Percentiles rank a stretch among this genome's conserved stretches.
phyloP scores from a whole-genome alignment of 2,888 invertebrate species.

The Oligia fasciuncula region DNA sequence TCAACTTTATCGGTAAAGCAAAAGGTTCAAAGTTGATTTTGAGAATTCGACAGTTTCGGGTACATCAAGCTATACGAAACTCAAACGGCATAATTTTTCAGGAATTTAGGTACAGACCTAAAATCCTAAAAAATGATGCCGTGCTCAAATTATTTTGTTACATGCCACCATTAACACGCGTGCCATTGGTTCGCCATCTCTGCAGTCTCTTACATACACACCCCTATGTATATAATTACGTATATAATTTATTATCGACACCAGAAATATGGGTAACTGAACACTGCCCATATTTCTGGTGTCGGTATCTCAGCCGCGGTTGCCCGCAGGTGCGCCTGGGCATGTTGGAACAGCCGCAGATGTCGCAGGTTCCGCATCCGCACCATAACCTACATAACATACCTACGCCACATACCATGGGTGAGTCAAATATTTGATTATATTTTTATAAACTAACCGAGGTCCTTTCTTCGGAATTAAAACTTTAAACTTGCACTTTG shows the following conservation, averaged over 20 bases:
- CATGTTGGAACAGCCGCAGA: conserved; percentile 75
- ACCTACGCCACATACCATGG: conserved; percentile 81
- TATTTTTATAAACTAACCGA: not conserved
- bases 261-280: conserved; percentile 34
- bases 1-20: too few species aligned
- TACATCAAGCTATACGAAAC: too few species aligned
- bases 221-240: conserved; percentile 30
- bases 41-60: too few species aligned
- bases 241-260: conserved; percentile 30
- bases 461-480: not conserved
- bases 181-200: too few species aligned
- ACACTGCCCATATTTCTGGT: conserved; percentile 40
- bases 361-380: conserved; percentile 74
- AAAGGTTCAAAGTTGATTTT: too few species aligned
- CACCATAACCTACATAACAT: conserved; percentile 83
- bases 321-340: conserved; percentile 78
- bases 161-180: too few species aligned
- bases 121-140: too few species aligned
- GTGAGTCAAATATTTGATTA: conserved; percentile 65
- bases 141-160: too few species aligned
- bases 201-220: too few species aligned
- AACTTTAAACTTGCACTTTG: not conserved
- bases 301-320: conserved; percentile 12
- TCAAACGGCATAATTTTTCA: too few species aligned
- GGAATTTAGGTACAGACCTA: too few species aligned